Evolutionary conservation across 2,888 invertebrate species (phyloP).

Genomic region (Aquatica leii): DNA sequence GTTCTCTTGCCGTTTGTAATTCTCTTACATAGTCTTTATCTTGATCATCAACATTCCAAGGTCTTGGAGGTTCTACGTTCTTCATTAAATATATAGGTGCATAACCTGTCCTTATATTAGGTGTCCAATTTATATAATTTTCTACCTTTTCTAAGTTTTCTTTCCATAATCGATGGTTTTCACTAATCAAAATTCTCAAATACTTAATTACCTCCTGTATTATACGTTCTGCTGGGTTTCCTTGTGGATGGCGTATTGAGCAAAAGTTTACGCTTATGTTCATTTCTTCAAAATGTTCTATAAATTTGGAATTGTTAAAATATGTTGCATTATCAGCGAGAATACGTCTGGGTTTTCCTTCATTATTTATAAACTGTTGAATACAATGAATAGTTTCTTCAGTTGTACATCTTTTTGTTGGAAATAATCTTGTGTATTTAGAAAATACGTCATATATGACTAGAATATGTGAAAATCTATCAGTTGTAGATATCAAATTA

Average conservation of each 20-base stretch:
- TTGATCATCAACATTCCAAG: not conserved
- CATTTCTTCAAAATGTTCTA: not conserved
- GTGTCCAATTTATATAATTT: not conserved
- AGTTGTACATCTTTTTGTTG: not conserved
- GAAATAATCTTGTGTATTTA: not conserved
- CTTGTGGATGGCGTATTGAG: not conserved
- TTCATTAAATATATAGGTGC: not conserved
- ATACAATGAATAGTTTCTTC: too few relatives aligned
- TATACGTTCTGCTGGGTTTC: not conserved
- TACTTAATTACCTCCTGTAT: not conserved
- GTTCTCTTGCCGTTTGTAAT: not conserved
- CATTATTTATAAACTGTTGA: too few relatives aligned
- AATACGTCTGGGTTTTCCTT: too few relatives aligned
- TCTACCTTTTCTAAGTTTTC: not conserved
- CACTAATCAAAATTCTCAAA: not conserved
- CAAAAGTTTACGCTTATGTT: not conserved
- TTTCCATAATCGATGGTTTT: not conserved
- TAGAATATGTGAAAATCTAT: too few relatives aligned
- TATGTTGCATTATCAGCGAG: too few relatives aligned
- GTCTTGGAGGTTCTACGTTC: not conserved
- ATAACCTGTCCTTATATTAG: not conserved
- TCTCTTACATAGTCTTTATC: not conserved
- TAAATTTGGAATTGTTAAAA: too few relatives aligned
- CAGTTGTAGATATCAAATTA: not conserved
- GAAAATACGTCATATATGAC: not conserved